phyloP scores from a whole-genome alignment of 2,113 vertebrate species.

The Lutjanus erythropterus region DNA sequence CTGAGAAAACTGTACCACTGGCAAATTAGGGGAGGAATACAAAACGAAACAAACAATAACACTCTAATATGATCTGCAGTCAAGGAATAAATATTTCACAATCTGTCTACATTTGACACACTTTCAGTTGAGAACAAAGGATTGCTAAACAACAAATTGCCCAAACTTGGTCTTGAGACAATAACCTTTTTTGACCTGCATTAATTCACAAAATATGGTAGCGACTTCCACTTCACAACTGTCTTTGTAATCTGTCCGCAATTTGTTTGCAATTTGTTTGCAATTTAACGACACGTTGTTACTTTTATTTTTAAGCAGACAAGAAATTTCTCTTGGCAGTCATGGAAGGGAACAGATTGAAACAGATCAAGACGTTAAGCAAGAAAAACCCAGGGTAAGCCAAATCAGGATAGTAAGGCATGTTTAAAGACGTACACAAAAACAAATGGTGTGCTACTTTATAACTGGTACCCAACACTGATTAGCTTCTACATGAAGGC shows the following conservation, averaged over 20 bases:
- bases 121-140: slow-evolving; percentile 81
- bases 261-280: slow-evolving; percentile 67
- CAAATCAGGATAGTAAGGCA: slow-evolving; percentile 36
- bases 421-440: slow-evolving; percentile 6
- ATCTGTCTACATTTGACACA: slow-evolving; percentile 85
- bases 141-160: slow-evolving; percentile 79
- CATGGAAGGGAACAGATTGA: slow-evolving; percentile 50
- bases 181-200: slow-evolving; percentile 74
- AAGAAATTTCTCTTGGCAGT: slow-evolving; percentile 33
- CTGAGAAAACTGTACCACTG: slow-evolving; percentile 75
- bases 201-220: slow-evolving; percentile 58
- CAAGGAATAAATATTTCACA: slow-evolving; percentile 86
- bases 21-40: slow-evolving; percentile 82
- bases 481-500: slow-evolving; percentile 3
- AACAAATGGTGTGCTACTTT: slow-evolving; percentile 38
- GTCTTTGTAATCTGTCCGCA: slow-evolving; percentile 48
- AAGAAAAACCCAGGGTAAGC: slow-evolving; percentile 51
- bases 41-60: slow-evolving; percentile 86
- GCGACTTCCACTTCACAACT: slow-evolving; percentile 37
- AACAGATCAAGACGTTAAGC: slow-evolving; percentile 54
- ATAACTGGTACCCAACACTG: slow-evolving; percentile 9
- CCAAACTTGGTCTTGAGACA: slow-evolving; percentile 74
- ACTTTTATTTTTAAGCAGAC: slow-evolving; percentile 42
- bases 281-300: slow-evolving; percentile 51
- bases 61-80: slow-evolving; percentile 82